Conservation (phyloP, 2,888 invertebrate genomes). For the Copidosoma aretas region DNA sequence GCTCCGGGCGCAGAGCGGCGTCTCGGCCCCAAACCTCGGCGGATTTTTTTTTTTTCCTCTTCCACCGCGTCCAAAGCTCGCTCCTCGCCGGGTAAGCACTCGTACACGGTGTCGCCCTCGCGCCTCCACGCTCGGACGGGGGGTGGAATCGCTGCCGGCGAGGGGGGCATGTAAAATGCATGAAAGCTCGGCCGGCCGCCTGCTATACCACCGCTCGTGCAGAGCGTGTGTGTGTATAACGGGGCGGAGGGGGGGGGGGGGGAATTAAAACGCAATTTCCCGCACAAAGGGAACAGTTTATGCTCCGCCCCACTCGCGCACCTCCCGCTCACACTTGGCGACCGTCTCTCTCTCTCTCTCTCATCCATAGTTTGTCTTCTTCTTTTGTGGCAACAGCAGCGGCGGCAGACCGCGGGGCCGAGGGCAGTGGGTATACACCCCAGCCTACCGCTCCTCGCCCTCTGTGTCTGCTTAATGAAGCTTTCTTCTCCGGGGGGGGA, state of each 20-base stretch:
- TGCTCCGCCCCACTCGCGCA: conserved; percentile 44
- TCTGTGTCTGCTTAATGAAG: conserved; percentile 58
- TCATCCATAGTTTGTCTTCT: no score
- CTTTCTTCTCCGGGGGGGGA: conserved; percentile 29
- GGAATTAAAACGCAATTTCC: conserved; percentile 63
- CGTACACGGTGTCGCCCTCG: neutral
- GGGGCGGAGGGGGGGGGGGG: conserved; percentile 48
- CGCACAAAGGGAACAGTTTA: conserved; percentile 61
- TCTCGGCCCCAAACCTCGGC: neutral
- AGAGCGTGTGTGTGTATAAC: no score
- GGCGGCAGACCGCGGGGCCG: no score
- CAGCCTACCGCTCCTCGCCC: conserved; percentile 8
- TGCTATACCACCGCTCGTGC: neutral
- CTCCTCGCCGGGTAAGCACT: neutral
- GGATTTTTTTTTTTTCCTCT: neutral
- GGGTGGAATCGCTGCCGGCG: neutral
- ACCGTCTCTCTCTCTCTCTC: neutral
- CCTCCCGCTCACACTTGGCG: neutral
- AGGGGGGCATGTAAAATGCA: conserved; percentile 56
- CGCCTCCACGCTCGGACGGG: conserved; percentile 3
- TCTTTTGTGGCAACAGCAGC: no score
- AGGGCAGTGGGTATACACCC: no score
- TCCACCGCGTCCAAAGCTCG: conserved; percentile 14
- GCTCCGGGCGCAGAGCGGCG: neutral
- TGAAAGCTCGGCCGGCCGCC: conserved; percentile 46